A percentile compares a stretch with the other conserved stretches of the same genome.
Conservation (phyloP, 92 coral and sea anemone genomes). For the Galaxea fascicularis region DNA sequence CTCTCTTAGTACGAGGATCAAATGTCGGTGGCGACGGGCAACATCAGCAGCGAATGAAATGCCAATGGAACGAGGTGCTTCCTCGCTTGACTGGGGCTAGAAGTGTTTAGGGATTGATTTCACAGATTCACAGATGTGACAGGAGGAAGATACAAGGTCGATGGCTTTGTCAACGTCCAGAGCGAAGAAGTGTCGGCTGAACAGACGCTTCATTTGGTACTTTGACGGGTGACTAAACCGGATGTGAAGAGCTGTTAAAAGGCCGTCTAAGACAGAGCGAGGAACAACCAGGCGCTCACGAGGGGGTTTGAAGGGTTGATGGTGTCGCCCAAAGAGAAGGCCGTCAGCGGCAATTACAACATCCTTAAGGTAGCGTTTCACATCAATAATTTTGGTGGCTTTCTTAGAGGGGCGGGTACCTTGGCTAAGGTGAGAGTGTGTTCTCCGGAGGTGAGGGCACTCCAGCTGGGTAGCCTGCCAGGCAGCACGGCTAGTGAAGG, state of each 20-base stretch:
- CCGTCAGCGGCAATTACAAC: constrained; percentile 50
- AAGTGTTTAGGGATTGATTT: constrained; percentile 26
- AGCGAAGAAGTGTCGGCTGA: constrained; percentile 46
- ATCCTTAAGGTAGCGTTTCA: too few species aligned
- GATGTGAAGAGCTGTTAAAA: constrained; percentile 36
- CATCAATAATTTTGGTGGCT: constrained; percentile 45
- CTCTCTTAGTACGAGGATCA: constrained; percentile 44
- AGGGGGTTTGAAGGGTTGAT: background rate
- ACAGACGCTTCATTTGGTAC: constrained; percentile 29
- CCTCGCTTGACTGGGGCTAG: constrained; percentile 47
- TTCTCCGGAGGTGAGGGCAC: constrained; percentile 58
- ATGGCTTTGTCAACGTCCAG: constrained; percentile 43
- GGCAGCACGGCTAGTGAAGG: constrained; percentile 60
- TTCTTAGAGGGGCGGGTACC: constrained; percentile 66
- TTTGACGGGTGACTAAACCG: constrained; percentile 47
- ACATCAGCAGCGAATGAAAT: constrained; percentile 38
- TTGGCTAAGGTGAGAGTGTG: constrained; percentile 58
- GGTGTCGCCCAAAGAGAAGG: constrained; percentile 26
- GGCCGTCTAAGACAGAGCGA: constrained; percentile 40
- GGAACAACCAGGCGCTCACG: constrained; percentile 29
- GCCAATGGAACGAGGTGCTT: constrained; percentile 50
- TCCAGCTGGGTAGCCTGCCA: constrained; percentile 60
- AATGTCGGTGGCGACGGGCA: constrained; percentile 39
- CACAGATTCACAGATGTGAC: constrained; percentile 43
- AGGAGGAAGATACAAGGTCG: constrained; percentile 19